Percentiles rank a stretch among this genome's conserved stretches.
Conservation (phyloP, 2,797 vertebrate genomes). For the Anguilla pacifica region DNA sequence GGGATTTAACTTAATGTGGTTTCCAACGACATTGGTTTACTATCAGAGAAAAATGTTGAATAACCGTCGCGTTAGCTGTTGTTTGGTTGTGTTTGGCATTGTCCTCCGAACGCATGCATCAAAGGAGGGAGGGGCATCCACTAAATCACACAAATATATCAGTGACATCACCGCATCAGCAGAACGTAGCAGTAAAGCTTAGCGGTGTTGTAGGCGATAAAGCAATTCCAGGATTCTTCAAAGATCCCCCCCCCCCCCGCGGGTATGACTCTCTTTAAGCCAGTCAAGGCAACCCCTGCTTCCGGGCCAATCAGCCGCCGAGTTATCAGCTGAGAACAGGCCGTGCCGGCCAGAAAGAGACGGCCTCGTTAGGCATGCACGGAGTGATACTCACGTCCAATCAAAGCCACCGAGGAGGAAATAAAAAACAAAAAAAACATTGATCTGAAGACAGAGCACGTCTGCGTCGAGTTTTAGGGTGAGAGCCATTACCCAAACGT, state of each 20-base stretch:
- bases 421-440: background rate
- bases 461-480: background rate
- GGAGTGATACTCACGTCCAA: background rate
- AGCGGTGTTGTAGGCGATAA: background rate
- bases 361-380: background rate
- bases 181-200: background rate
- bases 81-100: background rate
- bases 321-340: background rate
- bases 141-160: background rate
- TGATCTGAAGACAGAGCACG: background rate
- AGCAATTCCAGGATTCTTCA: background rate
- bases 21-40: background rate
- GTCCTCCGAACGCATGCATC: background rate
- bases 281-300: background rate
- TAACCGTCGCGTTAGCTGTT: background rate
- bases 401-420: background rate
- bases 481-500: background rate
- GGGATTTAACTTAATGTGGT: slow-evolving; percentile 1
- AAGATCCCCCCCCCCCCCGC: background rate
- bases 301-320: background rate
- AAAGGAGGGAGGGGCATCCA: background rate
- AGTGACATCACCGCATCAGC: background rate
- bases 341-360: background rate
- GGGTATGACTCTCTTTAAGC: background rate
- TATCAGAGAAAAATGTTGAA: background rate